Evolutionary conservation across 2,888 invertebrate species (phyloP).

Genomic region (Drosophila pseudotakahashii): DNA sequence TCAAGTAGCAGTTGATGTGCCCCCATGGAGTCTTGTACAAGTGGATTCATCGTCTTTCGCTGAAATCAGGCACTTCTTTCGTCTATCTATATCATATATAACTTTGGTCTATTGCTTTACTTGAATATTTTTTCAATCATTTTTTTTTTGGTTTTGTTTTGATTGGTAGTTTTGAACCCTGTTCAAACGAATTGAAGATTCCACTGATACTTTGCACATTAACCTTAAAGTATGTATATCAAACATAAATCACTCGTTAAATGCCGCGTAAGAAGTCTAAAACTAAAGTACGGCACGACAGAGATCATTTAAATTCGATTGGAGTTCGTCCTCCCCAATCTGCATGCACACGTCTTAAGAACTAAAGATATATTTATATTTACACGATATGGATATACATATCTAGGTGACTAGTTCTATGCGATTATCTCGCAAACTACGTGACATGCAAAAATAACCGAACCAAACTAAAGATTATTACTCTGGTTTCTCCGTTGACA

Average conservation of each 20-base stretch:
- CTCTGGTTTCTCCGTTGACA: constrained; percentile 3
- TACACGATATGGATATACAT: constrained; percentile 12
- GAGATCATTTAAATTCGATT: constrained; percentile 4
- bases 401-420: constrained; percentile 19
- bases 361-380: constrained; percentile 24
- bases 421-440: constrained; percentile 26
- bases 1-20: not conserved
- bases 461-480: constrained; percentile 4
- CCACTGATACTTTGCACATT: constrained; percentile 5
- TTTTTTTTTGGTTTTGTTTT: no score
- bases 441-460: constrained; percentile 36
- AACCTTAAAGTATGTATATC: constrained; percentile 10
- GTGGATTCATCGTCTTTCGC: constrained; percentile 6
- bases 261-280: constrained; percentile 17
- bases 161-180: no score
- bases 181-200: not conserved
- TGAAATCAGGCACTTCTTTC: not conserved
- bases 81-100: not conserved
- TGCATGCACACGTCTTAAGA: constrained; percentile 35
- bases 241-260: constrained; percentile 15
- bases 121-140: no score
- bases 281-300: constrained; percentile 19
- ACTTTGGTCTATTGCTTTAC: no score
- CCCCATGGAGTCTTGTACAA: constrained; percentile 12
- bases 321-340: not conserved